Evolutionary conservation across 2,888 invertebrate species (phyloP), one percentile per base, ranked within the genome.

Genomic region (Zygogramma bicolorata): DNA sequence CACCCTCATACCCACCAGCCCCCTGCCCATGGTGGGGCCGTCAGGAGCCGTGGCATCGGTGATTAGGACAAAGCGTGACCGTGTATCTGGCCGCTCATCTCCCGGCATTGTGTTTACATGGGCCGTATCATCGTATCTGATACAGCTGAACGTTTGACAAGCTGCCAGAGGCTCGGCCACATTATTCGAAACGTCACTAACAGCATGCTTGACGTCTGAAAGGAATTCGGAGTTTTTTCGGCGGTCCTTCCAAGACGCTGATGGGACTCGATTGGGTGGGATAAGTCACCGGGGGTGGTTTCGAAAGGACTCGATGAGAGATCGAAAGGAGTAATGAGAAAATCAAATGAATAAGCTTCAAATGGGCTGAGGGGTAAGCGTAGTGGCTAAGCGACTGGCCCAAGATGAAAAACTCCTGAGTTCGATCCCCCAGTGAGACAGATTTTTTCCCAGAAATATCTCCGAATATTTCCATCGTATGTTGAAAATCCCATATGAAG

Each of bases 91-190:
- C 74, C 74, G 67, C 75, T 76, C 77, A 79, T 80, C 79, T 78
- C 65, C 76, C 75, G 71, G 75, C 71, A 79, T 79, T 80, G 77
- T 80, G 78, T 79, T 80, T 79, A 79, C 80, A 80, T 72, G 77
- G 77, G 72, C 71, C 75, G 74, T 80, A 80, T 79, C 80, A 77
- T 75, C 77, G 74, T 76, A 75, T 77, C 75, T 70, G 77, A 77
- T 77, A 68, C 75, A 70, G 70, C 63, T 62, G 65, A 71, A 65
- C 66, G 46, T 72, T 68, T 76, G 76, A 74, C 76, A 70, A 68
- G 65, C 70, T 71, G 60, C 70, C 25, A 53, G 53, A 27, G 53
- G n/a, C 22, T 27, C 25, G 53, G 57, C 65, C 63, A 25, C 38
- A 58, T 57, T 61, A 66, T 57, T 29, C 61, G 57, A 67, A 53